Base-by-base conservation (phyloP, 2,888 invertebrate species). In the Spilarctia lutea region DNA sequence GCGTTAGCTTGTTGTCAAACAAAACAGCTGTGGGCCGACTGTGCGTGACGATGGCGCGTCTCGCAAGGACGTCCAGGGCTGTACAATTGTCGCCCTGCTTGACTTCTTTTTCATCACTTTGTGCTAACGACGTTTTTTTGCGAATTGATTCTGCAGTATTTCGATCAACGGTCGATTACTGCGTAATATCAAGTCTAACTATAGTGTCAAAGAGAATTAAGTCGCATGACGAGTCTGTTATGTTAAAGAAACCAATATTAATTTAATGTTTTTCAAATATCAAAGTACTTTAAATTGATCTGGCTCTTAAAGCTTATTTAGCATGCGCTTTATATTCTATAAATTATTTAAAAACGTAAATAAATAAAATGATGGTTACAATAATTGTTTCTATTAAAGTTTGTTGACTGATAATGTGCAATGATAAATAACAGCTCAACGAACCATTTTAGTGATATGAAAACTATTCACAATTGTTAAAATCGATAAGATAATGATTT, bases 1-100 rank as follows among this genome's bases (percentile, higher is more conserved):
- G 83, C 81, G 75, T 75, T 83, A 85, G 89, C 91, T 93, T 93
- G 92, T 93, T 93, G 91, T 93, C 89, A 93, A 93, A 93, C 92
- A 92, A 92, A 63, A 91, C 91, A 90, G 90, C 91, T 91, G 91
- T 87, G 75, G 84, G 85, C 83, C 84, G 89, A 75, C 88, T 88
- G 85, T 88, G 91, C 93, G 90, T 93, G 91, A 91, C 92, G 87
- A 82, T 84, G 90, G 88, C 90, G 90, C 90, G 90, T 90, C 90
- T 82, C 77, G 87, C 93, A 93, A 94, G 93, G 93, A 93, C 93
- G 89, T 78, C 83, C 80, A 86, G 85, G 85, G 83, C 83, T 87
- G 83, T 84, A 77, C 80, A 76, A 82, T 85, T 81, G 81, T 84
- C 84, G 83, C 83, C 77, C 77, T 78, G 85, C 83, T 85, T 87